phyloP scores from a whole-genome alignment of 2,888 invertebrate species.

The Blera fallax region DNA sequence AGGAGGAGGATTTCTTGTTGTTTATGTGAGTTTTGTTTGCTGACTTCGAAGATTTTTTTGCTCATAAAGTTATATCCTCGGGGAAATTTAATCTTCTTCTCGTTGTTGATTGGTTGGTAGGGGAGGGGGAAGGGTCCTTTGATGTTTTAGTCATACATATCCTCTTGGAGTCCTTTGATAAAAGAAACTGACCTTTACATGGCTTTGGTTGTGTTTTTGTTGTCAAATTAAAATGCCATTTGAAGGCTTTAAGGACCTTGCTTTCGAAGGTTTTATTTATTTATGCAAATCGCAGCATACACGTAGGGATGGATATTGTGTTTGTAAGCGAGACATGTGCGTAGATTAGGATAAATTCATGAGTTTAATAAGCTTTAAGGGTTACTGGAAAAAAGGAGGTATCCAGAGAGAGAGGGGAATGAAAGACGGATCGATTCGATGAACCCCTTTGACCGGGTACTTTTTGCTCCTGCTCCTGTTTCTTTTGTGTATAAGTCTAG shows the following conservation, averaged over 20 bases:
- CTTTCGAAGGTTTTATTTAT: not conserved
- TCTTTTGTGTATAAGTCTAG: too few species aligned
- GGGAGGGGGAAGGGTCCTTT: too few species aligned
- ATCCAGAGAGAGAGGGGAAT: too few species aligned
- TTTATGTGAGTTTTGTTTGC: slow-evolving; percentile 13
- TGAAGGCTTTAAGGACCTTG: not conserved
- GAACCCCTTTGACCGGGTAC: too few species aligned
- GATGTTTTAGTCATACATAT: slow-evolving; percentile 35
- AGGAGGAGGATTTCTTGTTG: not conserved
- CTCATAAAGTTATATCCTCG: slow-evolving; percentile 26
- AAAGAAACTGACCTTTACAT: slow-evolving; percentile 1
- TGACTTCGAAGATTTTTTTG: not conserved
- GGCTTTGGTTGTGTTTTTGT: not conserved
- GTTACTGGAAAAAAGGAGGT: too few species aligned
- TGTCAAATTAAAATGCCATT: not conserved
- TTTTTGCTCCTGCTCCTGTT: too few species aligned
- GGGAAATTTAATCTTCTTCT: slow-evolving; percentile 45
- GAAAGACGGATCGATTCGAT: too few species aligned
- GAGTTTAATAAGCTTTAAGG: not conserved
- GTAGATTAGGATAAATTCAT: not conserved
- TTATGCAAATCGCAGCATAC: not conserved
- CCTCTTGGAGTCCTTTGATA: not conserved
- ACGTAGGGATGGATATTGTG: not conserved
- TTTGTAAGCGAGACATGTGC: not conserved
- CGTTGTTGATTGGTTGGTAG: slow-evolving; percentile 28